Base-by-base conservation (phyloP, 1,140 invertebrate genomes). In the Pseudoatta argentina region DNA sequence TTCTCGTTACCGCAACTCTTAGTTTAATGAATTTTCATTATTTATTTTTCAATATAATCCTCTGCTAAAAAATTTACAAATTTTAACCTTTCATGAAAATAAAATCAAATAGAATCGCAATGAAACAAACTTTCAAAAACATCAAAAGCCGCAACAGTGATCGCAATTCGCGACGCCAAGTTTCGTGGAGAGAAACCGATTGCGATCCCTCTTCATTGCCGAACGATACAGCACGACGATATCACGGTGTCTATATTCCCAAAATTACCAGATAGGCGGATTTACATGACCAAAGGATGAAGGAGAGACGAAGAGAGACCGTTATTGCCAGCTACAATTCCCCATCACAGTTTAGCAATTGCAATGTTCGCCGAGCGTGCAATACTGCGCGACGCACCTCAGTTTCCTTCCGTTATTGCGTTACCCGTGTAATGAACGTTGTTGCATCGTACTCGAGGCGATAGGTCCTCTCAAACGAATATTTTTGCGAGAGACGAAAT, bases 201-300 rank as follows among this genome's bases (percentile, higher is more conserved):
- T 82, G 14, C 39, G 66, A 57, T 44, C 8, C 24, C 44, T 30
- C n/a, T 24, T 2, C 27, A 14, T 48, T 14, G 1, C 14, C 18
- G 24, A 18, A 61, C 67, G 30, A 61, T 82, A 53, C 44, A 51
- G 63, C 27, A 51, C 24, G 55, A 73, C 69, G 55, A 61, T 82
- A 82, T 75, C 79, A 39, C 44, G 44, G 24, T 27, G 55, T 61
- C 79, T 75, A 73, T 73, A 51, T 63, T 61, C 57, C n/a, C 55
- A 21, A 39, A 7, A 59, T 82, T 34, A 71, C 55, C 48, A 51
- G 79, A 73, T 83, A 51, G 67, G 55, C 39, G 69, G 79, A 83
- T 83, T 83, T 83, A 83, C 79, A 75, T 75, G 55, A 75, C 79
- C 79, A 83, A 82, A 61, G 64, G 66, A 71, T 44, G 34, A 12